Percentiles rank a stretch among this genome's conserved stretches.
These are phyloP conservation scores for Antheraea yamamai DNA, from an alignment of 2,888 invertebrate genomes.

Conservation along the genomic window DNA sequence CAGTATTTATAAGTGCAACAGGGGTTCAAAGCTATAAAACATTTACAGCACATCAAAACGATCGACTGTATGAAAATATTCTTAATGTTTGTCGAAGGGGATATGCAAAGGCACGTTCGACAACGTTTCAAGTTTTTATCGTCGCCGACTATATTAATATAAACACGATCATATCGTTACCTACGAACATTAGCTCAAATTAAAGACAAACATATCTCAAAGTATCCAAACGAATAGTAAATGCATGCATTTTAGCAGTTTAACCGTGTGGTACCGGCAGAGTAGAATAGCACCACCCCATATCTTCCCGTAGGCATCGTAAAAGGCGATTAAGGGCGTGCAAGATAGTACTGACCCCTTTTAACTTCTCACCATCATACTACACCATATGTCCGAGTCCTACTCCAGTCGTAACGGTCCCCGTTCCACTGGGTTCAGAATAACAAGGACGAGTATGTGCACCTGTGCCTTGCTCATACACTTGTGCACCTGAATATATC, in stretches of 20 bases:
- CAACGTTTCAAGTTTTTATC: slow-evolving; percentile 49
- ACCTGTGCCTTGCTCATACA: too few relatives aligned
- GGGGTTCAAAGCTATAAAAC: slow-evolving; percentile 2
- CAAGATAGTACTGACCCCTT: too few relatives aligned
- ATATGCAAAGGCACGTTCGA: slow-evolving; percentile 61
- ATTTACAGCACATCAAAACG: not conserved
- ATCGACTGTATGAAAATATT: slow-evolving; percentile 4
- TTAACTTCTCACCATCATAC: too few relatives aligned
- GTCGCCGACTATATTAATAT: slow-evolving; percentile 38
- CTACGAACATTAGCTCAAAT: slow-evolving; percentile 38
- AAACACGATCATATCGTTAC: slow-evolving; percentile 27
- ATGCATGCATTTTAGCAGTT: too few relatives aligned
- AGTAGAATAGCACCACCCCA: too few relatives aligned
- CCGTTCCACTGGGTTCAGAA: too few relatives aligned
- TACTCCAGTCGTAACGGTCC: too few relatives aligned
- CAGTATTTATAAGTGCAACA: not conserved
- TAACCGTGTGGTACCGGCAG: not conserved
- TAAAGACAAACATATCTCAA: slow-evolving; percentile 48
- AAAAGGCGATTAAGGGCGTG: too few relatives aligned
- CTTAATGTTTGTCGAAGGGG: slow-evolving; percentile 1
- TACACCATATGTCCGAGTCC: too few relatives aligned
- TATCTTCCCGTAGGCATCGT: too few relatives aligned
- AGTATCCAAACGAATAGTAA: not conserved
- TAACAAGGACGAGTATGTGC: too few relatives aligned
- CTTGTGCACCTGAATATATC: too few relatives aligned